Evolutionary conservation across 2,113 vertebrate species (phyloP).

Genomic region (Pteronura brasiliensis): DNA sequence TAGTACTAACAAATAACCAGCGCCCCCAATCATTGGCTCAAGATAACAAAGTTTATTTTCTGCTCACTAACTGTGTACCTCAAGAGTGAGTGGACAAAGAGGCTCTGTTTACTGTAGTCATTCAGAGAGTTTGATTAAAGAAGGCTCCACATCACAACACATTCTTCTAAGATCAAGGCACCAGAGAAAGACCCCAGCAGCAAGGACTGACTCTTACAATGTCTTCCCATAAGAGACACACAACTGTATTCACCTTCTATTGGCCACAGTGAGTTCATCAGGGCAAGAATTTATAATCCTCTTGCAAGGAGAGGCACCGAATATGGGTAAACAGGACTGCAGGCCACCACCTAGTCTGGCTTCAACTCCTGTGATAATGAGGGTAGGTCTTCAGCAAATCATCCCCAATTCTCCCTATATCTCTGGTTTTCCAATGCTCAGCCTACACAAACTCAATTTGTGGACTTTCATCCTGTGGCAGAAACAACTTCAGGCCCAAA

Average conservation of each 20-base stretch:
- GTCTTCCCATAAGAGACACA: neutral
- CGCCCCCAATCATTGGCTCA: neutral
- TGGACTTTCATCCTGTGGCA: neutral
- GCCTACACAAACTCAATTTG: neutral
- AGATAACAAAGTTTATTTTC: neutral
- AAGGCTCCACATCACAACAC: neutral
- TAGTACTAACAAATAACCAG: neutral
- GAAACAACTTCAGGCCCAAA: neutral
- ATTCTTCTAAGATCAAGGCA: neutral
- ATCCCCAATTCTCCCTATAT: neutral
- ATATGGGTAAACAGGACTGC: neutral
- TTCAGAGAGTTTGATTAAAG: neutral
- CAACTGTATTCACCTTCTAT: neutral
- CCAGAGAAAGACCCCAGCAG: neutral
- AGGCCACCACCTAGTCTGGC: neutral
- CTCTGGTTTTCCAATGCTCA: neutral
- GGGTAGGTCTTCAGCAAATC: neutral
- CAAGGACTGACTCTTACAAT: neutral
- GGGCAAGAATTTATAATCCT: neutral
- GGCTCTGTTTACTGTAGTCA: neutral
- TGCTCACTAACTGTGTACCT: neutral
- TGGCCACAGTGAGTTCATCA: neutral
- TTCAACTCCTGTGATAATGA: neutral
- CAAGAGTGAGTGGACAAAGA: neutral
- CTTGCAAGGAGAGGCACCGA: neutral